phyloP scores from a whole-genome alignment of 2,888 invertebrate species.

The Auanema freiburgensis region DNA sequence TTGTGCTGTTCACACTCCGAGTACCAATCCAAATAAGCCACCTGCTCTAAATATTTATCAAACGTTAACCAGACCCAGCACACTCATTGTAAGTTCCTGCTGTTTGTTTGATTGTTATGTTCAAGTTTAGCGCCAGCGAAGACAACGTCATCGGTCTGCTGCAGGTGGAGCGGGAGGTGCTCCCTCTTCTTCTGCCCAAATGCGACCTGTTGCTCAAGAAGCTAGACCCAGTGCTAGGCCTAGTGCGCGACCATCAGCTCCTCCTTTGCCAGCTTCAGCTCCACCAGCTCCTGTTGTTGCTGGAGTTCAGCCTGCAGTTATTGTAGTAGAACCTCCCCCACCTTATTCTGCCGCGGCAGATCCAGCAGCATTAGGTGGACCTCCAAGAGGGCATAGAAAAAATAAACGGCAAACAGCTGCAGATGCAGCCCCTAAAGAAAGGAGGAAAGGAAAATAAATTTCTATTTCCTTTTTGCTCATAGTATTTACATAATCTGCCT shows the following conservation, averaged over 20 bases:
- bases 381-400: constrained; percentile 47
- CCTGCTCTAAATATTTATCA: constrained; percentile 91
- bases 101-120: not conserved
- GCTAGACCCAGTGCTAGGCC: constrained; percentile 23
- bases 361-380: constrained; percentile 41
- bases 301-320: constrained; percentile 26
- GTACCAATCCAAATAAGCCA: constrained; percentile 94
- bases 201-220: constrained; percentile 15
- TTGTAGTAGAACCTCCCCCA: constrained; percentile 54
- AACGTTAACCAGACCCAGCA: constrained; percentile 69
- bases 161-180: constrained; percentile 23
- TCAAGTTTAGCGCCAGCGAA: constrained; percentile 34
- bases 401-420: constrained; percentile 48
- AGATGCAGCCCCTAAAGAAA: constrained; percentile 25
- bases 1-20: constrained; percentile 98
- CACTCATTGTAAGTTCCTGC: constrained; percentile 43
- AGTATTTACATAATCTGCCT: too few relatives aligned
- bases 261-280: constrained; percentile 23
- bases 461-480: not conserved
- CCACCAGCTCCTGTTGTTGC: constrained; percentile 18
- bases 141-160: constrained; percentile 41
- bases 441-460: constrained; percentile 16
- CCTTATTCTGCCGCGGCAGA: constrained; percentile 47
- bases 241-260: constrained; percentile 39
- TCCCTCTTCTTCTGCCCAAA: not conserved